Evolutionary conservation across 2,888 invertebrate genomes (phyloP), one percentile per base, ranked within the genome.

Genomic region (Microctonus brassicae): DNA sequence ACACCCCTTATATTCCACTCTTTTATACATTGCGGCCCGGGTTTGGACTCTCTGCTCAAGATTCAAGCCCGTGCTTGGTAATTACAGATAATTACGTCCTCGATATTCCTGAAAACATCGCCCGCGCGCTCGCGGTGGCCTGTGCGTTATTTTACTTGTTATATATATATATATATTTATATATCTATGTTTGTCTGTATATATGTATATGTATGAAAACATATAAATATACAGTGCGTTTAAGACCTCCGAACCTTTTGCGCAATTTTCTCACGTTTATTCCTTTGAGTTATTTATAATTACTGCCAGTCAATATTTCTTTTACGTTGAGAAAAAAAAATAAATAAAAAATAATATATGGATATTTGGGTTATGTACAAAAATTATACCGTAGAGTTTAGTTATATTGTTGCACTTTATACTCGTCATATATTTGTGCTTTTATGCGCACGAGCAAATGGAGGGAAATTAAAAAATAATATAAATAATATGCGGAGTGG

Each of bases 31-130:
- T 17, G 47, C 52, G 64, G 71, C 77, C 75, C 75, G 73, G 73
- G 78, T 78, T 79, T 65, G n/a, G 61, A 67, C 62, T 67, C 61
- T 70, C 72, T 72, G 67, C 57, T 83, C 83, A 79, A 81, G 83
- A 83, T 82, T 83, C 81, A 81, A 83, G 82, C 79, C 80, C 79
- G 82, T 78, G 81, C 82, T 83, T 81, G 79, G 86, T 85, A 86
- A 86, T 86, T 86, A 85, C 78, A 82, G 82, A 85, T 85, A 85
- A 86, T 86, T 86, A 86, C 85, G 85, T 85, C 83, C 84, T 85
- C 84, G 86, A 85, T 86, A 86, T 85, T 85, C 83, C 81, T 84
- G 83, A 85, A 86, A 85, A 74, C 79, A 79, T 77, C 77, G 80
- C 74, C 78, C 77, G 73, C 76, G 70, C 73, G 69, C 76, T 68